phyloP scores from a whole-genome alignment of 64 coral and sea anemone species.

The Cladopsammia gracilis region DNA sequence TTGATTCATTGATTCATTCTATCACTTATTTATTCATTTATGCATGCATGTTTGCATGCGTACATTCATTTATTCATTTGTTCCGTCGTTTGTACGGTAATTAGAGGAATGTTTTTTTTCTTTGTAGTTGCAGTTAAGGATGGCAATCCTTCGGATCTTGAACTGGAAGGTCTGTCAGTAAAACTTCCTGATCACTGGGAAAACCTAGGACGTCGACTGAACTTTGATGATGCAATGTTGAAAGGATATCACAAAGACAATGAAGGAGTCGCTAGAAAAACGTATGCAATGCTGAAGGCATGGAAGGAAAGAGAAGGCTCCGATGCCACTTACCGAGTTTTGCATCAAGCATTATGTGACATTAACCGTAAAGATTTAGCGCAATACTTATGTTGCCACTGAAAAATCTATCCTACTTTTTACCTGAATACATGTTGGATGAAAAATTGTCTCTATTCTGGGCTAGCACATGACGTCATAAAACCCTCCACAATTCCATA shows the following conservation, averaged over 20 bases:
- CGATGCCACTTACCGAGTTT: not conserved
- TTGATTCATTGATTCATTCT: too few relatives aligned
- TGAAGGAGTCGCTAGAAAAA: not conserved
- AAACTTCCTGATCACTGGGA: not conserved
- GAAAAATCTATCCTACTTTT: too few relatives aligned
- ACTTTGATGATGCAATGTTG: not conserved
- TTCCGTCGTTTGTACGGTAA: too few relatives aligned
- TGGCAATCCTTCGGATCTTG: not conserved
- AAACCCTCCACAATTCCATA: too few relatives aligned
- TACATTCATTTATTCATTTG: too few relatives aligned
- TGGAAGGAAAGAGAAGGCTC: not conserved
- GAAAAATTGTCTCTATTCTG: too few relatives aligned
- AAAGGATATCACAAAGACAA: not conserved
- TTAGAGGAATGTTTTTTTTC: too few relatives aligned
- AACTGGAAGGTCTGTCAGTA: not conserved
- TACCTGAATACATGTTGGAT: too few relatives aligned
- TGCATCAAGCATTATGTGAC: not conserved
- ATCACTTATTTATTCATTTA: too few relatives aligned
- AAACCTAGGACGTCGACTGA: not conserved
- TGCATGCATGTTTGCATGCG: too few relatives aligned
- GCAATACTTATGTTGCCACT: not conserved
- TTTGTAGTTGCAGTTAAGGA: not conserved
- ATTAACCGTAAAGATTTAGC: not conserved
- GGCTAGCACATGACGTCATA: too few relatives aligned
- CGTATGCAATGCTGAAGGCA: not conserved